Percentiles rank a stretch among this genome's conserved stretches.
These are phyloP conservation scores for Ptilonorhynchus violaceus DNA, from an alignment of 2,113 vertebrate genomes.

Conservation along the genomic window DNA sequence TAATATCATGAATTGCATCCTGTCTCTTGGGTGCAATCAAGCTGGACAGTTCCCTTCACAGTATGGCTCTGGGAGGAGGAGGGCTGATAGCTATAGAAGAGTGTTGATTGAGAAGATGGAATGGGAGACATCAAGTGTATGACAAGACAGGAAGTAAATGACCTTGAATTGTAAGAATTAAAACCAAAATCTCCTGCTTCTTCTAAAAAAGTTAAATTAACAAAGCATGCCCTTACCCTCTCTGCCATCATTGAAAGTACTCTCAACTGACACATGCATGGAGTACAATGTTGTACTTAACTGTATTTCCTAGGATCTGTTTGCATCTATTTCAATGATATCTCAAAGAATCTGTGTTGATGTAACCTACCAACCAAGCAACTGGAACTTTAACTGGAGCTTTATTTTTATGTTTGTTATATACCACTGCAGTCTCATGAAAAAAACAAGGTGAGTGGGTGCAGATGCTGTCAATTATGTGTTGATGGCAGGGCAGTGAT, in stretches of 20 bases:
- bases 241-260: neutral
- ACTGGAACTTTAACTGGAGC: neutral
- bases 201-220: neutral
- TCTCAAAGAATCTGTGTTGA: neutral
- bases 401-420: neutral
- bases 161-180: neutral
- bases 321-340: neutral
- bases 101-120: neutral
- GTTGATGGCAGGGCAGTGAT: neutral
- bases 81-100: neutral
- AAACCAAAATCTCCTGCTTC: neutral
- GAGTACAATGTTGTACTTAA: neutral
- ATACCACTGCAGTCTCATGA: neutral
- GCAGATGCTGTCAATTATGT: neutral
- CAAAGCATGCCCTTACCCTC: neutral
- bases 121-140: neutral
- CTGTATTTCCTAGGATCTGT: neutral
- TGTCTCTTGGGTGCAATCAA: neutral
- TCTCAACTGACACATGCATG: neutral
- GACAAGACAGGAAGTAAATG: neutral
- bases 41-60: neutral
- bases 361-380: neutral
- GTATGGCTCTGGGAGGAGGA: neutral
- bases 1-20: neutral
- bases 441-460: neutral